Conservation (phyloP, 2,888 invertebrate species). For the Tiliacea citrago region DNA sequence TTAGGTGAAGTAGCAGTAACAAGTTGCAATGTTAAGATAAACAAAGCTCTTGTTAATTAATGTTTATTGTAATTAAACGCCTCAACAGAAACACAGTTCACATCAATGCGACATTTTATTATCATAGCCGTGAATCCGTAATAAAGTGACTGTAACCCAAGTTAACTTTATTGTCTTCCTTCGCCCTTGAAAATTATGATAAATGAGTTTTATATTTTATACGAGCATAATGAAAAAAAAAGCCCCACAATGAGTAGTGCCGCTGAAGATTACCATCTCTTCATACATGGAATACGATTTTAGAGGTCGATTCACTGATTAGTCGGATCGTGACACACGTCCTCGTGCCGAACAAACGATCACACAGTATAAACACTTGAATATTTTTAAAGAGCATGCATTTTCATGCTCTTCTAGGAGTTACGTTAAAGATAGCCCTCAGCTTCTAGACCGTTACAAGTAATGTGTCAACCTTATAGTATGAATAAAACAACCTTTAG, state of each 20-base stretch:
- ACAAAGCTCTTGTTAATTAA: conserved; percentile 16
- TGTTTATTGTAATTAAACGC: not conserved
- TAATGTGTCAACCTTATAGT: conserved; percentile 24
- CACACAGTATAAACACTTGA: conserved; percentile 41
- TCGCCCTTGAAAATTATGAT: conserved; percentile 34
- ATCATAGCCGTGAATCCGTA: not conserved
- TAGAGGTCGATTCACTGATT: conserved; percentile 66
- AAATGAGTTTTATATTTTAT: conserved; percentile 30
- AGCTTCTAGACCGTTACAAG: conserved; percentile 27
- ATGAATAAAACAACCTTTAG: conserved; percentile 35
- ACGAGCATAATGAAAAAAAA: conserved; percentile 39
- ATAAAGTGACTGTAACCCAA: not conserved
- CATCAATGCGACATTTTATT: conserved; percentile 23
- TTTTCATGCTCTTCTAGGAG: conserved; percentile 51
- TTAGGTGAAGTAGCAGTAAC: not conserved
- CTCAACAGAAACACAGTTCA: conserved; percentile 5
- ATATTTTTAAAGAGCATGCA: conserved; percentile 51
- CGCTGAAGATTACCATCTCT: conserved; percentile 58
- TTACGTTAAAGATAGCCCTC: conserved; percentile 43
- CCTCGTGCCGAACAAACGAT: conserved; percentile 56
- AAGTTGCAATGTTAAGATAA: not conserved
- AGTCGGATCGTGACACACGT: conserved; percentile 59
- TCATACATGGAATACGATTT: conserved; percentile 59
- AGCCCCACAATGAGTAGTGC: conserved; percentile 44
- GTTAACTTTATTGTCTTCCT: conserved; percentile 18